Percentiles rank a stretch among this genome's conserved stretches.
Evolutionary conservation across 2,888 invertebrate species (phyloP).

Genomic region (Drosophila diplacantha): DNA sequence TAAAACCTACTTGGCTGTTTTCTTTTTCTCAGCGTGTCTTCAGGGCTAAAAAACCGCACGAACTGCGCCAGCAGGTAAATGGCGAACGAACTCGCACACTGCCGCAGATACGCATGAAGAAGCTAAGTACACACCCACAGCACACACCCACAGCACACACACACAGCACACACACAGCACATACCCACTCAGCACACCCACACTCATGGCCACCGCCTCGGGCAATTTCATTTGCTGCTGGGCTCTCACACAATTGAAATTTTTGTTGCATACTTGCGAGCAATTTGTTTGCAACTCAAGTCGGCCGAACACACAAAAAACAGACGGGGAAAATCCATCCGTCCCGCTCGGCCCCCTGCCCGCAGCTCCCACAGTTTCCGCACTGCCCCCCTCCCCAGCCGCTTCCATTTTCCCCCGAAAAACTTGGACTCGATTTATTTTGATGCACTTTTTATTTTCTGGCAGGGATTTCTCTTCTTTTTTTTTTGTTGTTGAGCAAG

Average conservation of each 20-base stretch:
- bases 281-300: slow-evolving; percentile 55
- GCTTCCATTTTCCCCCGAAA: slow-evolving; percentile 7
- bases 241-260: slow-evolving; percentile 58
- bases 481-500: background rate
- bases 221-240: slow-evolving; percentile 57
- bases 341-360: slow-evolving; percentile 2
- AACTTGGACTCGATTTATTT: slow-evolving; percentile 42
- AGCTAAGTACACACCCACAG: slow-evolving; percentile 23
- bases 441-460: slow-evolving; percentile 37
- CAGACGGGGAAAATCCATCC: slow-evolving; percentile 11
- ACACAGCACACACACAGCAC: slow-evolving; percentile 16
- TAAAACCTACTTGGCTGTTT: background rate
- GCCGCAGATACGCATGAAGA: slow-evolving; percentile 18
- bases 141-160: slow-evolving; percentile 3
- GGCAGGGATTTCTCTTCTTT: slow-evolving; percentile 10
- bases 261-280: slow-evolving; percentile 58
- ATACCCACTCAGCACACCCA: slow-evolving; percentile 11
- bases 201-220: slow-evolving; percentile 19
- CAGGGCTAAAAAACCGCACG: slow-evolving; percentile 28
- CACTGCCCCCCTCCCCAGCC: background rate
- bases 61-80: slow-evolving; percentile 37
- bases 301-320: slow-evolving; percentile 5
- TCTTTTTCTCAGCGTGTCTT: slow-evolving; percentile 3
- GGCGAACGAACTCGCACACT: slow-evolving; percentile 26
- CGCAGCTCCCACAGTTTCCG: background rate